A percentile compares a stretch with the other conserved stretches of the same genome.
These are phyloP conservation scores for Formicarius rufipectus DNA, from an alignment of 2,113 vertebrate genomes.

Conservation along the genomic window DNA sequence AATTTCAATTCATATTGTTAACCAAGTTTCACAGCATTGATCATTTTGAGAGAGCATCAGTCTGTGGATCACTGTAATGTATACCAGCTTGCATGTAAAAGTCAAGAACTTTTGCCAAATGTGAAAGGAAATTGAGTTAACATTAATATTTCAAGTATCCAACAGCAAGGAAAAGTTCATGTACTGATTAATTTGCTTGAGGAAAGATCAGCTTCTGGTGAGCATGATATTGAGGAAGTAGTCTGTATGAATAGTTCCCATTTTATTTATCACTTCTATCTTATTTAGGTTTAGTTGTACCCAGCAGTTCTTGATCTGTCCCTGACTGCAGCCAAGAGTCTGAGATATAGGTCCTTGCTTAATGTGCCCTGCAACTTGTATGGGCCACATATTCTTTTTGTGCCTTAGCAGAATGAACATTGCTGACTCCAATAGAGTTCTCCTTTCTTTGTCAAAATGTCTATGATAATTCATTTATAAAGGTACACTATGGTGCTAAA, in stretches of 20 bases:
- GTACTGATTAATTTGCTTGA: background rate
- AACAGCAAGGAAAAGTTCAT: background rate
- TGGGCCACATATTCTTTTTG: background rate
- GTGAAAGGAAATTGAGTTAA: background rate
- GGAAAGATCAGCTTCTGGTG: background rate
- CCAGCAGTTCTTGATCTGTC: background rate
- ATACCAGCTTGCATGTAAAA: background rate
- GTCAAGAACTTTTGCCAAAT: background rate
- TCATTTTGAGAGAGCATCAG: background rate
- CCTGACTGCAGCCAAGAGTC: background rate
- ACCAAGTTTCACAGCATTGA: background rate
- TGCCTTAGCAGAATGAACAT: background rate
- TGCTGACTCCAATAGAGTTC: background rate
- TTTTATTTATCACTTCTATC: background rate
- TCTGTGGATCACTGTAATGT: background rate
- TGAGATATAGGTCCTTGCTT: background rate
- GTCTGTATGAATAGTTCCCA: background rate
- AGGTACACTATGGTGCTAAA: background rate
- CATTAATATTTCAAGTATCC: background rate
- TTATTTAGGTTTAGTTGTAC: background rate
- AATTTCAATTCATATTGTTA: background rate
- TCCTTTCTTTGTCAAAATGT: background rate
- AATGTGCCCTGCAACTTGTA: background rate
- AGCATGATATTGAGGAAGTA: background rate
- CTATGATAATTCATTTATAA: background rate